These are phyloP conservation scores for Cecropterus lyciades DNA, from an alignment of 1,140 invertebrate species.

Conservation along the genomic window DNA sequence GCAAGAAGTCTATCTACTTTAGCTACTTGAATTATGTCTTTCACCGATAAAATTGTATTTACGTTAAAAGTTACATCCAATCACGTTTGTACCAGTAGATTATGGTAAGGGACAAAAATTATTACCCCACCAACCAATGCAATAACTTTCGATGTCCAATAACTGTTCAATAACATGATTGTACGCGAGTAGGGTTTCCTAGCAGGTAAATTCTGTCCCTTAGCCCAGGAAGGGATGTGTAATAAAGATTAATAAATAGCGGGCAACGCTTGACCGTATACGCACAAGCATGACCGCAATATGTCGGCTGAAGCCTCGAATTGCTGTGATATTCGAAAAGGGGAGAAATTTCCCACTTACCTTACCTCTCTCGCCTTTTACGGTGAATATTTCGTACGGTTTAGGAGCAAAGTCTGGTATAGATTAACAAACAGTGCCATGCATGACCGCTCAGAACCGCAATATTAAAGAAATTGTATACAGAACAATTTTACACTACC, in stretches of 20 bases:
- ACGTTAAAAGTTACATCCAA: no score
- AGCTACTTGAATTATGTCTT: no score
- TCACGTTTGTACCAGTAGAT: neutral
- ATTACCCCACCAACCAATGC: conserved; percentile 23
- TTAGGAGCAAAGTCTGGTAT: neutral
- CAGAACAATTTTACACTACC: neutral
- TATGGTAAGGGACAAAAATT: conserved; percentile 14
- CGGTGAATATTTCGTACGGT: neutral
- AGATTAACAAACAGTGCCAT: neutral
- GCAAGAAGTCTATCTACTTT: no score
- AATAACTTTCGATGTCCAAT: conserved; percentile 62
- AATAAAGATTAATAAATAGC: conserved; percentile 42
- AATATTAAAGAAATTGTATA: neutral
- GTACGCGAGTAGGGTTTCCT: conserved; percentile 38
- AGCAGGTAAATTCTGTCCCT: conserved; percentile 33
- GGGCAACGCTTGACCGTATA: conserved; percentile 24
- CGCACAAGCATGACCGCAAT: conserved; percentile 15
- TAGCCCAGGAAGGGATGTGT: conserved; percentile 21
- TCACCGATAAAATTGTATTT: no score
- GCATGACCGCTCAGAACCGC: neutral
- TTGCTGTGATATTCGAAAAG: conserved; percentile 25
- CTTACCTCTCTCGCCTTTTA: neutral
- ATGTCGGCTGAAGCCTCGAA: conserved; percentile 20
- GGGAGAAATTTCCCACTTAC: conserved; percentile 5
- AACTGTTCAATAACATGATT: conserved; percentile 66